Evolutionary conservation across 1,140 invertebrate genomes (phyloP).

Genomic region (Apocrypta bakeri): DNA sequence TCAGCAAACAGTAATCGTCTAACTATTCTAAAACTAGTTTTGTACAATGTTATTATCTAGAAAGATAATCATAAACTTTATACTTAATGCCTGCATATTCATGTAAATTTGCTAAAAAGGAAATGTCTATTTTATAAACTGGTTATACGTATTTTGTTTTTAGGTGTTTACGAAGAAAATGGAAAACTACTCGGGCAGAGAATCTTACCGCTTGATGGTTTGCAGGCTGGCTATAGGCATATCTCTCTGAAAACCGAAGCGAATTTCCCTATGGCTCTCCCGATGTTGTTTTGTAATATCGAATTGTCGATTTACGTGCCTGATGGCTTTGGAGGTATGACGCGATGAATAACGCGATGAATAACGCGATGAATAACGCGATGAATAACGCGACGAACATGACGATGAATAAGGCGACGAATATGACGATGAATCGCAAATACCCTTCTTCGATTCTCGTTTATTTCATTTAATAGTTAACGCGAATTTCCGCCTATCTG

Average conservation of each 20-base stretch:
- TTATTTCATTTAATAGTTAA: too few species aligned
- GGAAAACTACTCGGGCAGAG: conserved; percentile 97
- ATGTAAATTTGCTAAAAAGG: not conserved
- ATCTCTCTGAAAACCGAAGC: conserved; percentile 98
- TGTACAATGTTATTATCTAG: not conserved
- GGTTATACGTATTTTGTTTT: not conserved
- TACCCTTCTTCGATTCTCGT: too few species aligned
- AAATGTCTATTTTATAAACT: not conserved
- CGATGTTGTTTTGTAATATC: conserved; percentile 99
- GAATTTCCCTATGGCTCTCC: conserved; percentile 98
- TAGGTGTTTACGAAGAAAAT: conserved; percentile 96
- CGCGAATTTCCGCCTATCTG: too few species aligned
- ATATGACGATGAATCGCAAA: too few species aligned
- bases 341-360: too few species aligned
- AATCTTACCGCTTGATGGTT: conserved; percentile 96
- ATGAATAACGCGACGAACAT: too few species aligned
- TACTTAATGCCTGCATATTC: not conserved
- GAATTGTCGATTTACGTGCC: conserved; percentile 99
- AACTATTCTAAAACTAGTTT: conserved; percentile 11
- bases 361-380: too few species aligned
- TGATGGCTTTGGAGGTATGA: conserved; percentile 96
- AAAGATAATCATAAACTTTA: not conserved
- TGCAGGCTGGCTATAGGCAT: conserved; percentile 98
- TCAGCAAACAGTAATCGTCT: too few species aligned
- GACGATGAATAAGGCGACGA: too few species aligned